Evolutionary conservation across 2,113 vertebrate species (phyloP), one percentile per base, ranked within the genome.

Genomic region (Cavia aperea): DNA sequence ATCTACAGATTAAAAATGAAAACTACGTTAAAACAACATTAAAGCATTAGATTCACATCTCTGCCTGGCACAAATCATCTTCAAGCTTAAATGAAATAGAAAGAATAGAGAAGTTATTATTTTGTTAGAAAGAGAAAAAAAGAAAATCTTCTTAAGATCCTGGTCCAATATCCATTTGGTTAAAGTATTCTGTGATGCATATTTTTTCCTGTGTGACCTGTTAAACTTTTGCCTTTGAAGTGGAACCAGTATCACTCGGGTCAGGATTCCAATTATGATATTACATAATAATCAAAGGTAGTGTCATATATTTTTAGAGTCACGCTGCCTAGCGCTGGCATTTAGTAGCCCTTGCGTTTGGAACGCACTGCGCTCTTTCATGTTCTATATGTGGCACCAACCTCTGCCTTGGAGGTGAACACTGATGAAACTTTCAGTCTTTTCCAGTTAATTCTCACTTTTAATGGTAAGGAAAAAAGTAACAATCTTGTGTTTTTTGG

Each of bases 1-100:
- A 94, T 58, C 92, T 90, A 85, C 23, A 79, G 94, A 94, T 94
- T 95, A 96, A 95, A 95, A 92, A 85, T 15, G 92, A 78, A 96
- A 72, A 87, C 87, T 36, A 18, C 90, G 43, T 79, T 97, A 94
- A 95, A 90, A 95, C 49, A 95, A 33, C 43, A 94, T 70, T 96
- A 94, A 94, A 88, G 19, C n/a, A 36, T 90, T 89, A 95, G 89
- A 94, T 93, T 91, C 46, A 65, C 16, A 88, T 56, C 10, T 56
- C 19, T 19, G 87, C 79, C 46, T 86, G 89, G 26, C 16, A 95
- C 9, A 94, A 93, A 94, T 78, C 93, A 29, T 56, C 89, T 87
- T 92, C 68, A 56, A 82, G 54, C 51, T 86, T 58, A 56, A 96
- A 62, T 83, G 56, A 33, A 94, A 92, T 94, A 31, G 43, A 85